Conservation (phyloP, 2,113 vertebrate species). For the Sitta europaea region DNA sequence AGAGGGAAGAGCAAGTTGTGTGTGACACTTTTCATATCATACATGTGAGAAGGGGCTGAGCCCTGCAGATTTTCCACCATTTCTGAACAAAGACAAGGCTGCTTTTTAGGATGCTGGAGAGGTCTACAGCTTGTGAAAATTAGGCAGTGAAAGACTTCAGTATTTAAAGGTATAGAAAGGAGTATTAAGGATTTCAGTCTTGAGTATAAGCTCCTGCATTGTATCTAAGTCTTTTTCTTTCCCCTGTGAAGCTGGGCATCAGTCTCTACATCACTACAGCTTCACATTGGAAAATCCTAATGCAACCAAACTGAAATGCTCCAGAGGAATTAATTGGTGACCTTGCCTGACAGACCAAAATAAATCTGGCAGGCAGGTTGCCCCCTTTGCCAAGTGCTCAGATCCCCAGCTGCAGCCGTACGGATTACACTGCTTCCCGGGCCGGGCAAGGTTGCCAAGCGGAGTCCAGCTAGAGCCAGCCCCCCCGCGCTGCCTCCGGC, state of each 20-base stretch:
- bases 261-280: not conserved
- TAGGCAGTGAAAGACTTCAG: not conserved
- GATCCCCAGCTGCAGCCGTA: slow-evolving; percentile 32
- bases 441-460: not conserved
- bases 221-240: not conserved
- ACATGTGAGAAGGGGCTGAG: not conserved
- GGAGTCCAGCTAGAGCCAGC: not conserved
- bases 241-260: not conserved
- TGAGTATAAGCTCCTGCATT: not conserved
- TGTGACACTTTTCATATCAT: not conserved
- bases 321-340: slow-evolving; percentile 43
- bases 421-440: not conserved
- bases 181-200: not conserved
- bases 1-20: not conserved
- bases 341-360: slow-evolving; percentile 55
- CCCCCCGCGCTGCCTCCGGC: not conserved
- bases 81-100: not conserved
- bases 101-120: not conserved
- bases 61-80: not conserved
- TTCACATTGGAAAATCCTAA: not conserved
- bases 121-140: not conserved
- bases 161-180: not conserved
- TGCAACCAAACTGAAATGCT: slow-evolving; percentile 11
- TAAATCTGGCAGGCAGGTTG: slow-evolving; percentile 35
- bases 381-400: slow-evolving; percentile 14